Evolutionary conservation across 2,113 vertebrate genomes (phyloP).

Genomic region (Dipodomys spectabilis): DNA sequence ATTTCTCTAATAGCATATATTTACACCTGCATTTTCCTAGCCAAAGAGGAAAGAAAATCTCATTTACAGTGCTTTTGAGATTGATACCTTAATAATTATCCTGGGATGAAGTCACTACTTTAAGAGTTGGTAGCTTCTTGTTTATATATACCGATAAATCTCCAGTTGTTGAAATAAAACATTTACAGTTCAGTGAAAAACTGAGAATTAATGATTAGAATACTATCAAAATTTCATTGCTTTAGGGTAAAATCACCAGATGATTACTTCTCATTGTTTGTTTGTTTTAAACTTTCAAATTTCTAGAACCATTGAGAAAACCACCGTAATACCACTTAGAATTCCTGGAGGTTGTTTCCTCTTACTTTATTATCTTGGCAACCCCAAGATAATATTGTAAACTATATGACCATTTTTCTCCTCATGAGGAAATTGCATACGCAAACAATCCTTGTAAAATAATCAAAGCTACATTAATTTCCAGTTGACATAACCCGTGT

Average conservation of each 20-base stretch:
- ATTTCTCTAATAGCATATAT: background rate
- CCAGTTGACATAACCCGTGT: background rate
- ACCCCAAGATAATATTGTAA: conserved; percentile 38
- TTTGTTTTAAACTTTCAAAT: background rate
- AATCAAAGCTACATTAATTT: background rate
- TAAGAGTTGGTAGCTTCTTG: background rate
- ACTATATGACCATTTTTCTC: background rate
- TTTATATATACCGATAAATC: background rate
- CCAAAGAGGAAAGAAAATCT: background rate
- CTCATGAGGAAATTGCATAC: background rate
- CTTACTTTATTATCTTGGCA: conserved; percentile 17
- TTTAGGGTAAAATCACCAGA: background rate
- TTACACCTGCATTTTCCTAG: conserved; percentile 30
- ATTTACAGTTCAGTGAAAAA: background rate
- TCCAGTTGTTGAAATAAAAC: background rate
- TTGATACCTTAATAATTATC: background rate
- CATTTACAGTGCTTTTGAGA: background rate
- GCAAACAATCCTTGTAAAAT: background rate
- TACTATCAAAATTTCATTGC: background rate
- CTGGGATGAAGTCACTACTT: background rate
- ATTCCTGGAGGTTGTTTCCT: conserved; percentile 11
- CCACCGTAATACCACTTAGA: background rate
- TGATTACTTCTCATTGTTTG: background rate
- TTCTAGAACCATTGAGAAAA: conserved; percentile 2
- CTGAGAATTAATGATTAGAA: background rate